Evolutionary conservation across 1,140 invertebrate genomes (phyloP).

Genomic region (Diploscapter pachys): DNA sequence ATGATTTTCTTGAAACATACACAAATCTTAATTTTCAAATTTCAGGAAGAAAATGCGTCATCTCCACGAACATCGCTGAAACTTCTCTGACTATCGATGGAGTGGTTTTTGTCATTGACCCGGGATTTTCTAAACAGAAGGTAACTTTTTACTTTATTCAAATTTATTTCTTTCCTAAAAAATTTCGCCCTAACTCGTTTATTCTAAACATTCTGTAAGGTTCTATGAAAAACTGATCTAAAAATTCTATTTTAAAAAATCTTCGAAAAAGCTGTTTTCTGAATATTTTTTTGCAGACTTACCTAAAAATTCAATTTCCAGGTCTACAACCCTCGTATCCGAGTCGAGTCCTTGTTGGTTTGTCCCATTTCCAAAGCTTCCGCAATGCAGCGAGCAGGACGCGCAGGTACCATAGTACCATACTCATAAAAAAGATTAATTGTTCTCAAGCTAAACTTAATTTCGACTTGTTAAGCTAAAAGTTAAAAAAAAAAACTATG

Average conservation of each 20-base stretch:
- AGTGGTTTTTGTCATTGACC: conserved; percentile 99
- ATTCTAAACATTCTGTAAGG: too few species aligned
- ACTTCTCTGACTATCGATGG: conserved; percentile 98
- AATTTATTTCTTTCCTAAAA: not conserved
- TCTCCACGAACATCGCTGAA: conserved; percentile 98
- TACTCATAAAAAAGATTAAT: conserved; percentile 64
- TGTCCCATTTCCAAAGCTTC: conserved; percentile 98
- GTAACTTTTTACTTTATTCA: conserved; percentile 52
- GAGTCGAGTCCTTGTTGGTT: conserved; percentile 93
- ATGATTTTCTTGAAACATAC: not conserved
- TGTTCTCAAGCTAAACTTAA: too few species aligned
- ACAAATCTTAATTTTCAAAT: conserved; percentile 10
- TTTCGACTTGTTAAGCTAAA: too few species aligned
- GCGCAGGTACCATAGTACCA: conserved; percentile 81
- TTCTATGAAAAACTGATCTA: too few species aligned
- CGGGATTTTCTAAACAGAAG: conserved; percentile 99
- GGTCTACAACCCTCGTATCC: conserved; percentile 88
- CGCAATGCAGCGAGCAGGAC: conserved; percentile 91
- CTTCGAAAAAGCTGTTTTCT: too few species aligned
- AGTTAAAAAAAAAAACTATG: not conserved
- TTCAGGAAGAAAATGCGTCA: conserved; percentile 69
- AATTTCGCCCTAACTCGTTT: too few species aligned
- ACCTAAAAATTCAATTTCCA: not conserved
- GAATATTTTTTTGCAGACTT: too few species aligned
- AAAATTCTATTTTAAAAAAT: too few species aligned